A percentile compares a stretch with the other conserved stretches of the same genome.
These are phyloP conservation scores for Crotalus viridis DNA, from an alignment of 2,113 vertebrate genomes.

Conservation along the genomic window DNA sequence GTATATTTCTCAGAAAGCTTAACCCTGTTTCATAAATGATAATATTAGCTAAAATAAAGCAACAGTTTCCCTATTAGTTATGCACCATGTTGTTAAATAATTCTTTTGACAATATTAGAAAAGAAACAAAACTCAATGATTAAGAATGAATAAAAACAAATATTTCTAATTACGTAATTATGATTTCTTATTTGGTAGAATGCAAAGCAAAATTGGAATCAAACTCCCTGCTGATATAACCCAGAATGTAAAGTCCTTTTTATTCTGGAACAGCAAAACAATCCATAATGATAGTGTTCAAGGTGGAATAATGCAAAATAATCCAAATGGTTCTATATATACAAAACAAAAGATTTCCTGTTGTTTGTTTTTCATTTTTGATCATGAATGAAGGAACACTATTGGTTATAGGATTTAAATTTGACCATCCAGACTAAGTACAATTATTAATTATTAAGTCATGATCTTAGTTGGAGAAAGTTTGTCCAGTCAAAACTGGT, in stretches of 20 bases:
- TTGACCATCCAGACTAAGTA: not conserved
- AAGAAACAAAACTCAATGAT: constrained; percentile 1
- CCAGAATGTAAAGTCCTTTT: constrained; percentile 11
- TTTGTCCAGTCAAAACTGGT: not conserved
- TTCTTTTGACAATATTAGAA: constrained; percentile 36
- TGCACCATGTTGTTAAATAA: constrained; percentile 13
- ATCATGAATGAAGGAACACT: not conserved
- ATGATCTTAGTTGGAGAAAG: not conserved
- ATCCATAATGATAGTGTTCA: not conserved
- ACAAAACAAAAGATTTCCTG: not conserved
- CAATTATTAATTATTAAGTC: not conserved
- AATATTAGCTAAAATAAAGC: constrained; percentile 39
- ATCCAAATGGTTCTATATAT: not conserved
- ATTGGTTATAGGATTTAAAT: not conserved
- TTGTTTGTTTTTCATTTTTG: not conserved
- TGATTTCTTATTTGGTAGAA: constrained; percentile 20
- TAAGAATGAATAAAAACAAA: constrained; percentile 22
- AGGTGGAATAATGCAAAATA: not conserved
- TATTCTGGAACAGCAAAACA: constrained; percentile 13
- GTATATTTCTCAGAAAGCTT: constrained; percentile 12
- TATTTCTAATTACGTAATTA: constrained; percentile 30
- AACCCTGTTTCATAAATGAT: constrained; percentile 13
- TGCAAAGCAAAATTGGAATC: not conserved
- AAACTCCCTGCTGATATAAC: constrained; percentile 33
- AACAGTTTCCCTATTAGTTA: not conserved